Conservation (phyloP, 2,888 invertebrate genomes). For the Papilio gigon region DNA sequence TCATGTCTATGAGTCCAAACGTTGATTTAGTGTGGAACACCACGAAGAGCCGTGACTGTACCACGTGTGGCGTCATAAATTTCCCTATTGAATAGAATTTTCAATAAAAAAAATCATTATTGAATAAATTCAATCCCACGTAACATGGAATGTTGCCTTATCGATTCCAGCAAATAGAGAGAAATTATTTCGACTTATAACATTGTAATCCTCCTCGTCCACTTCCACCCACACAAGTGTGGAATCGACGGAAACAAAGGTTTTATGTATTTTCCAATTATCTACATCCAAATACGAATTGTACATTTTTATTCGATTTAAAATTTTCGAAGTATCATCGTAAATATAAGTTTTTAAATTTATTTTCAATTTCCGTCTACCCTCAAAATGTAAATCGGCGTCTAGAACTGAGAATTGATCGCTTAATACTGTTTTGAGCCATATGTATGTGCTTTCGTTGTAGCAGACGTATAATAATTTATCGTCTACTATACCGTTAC, state of each 20-base stretch:
- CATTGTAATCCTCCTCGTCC: constrained; percentile 54
- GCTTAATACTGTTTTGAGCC: constrained; percentile 48
- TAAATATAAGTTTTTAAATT: constrained; percentile 52
- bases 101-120: not conserved
- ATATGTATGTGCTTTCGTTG: constrained; percentile 50
- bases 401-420: constrained; percentile 44
- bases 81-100: not conserved
- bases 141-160: constrained; percentile 53
- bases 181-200: constrained; percentile 53
- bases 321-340: constrained; percentile 48
- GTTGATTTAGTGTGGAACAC: too few relatives aligned
- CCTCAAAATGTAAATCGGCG: constrained; percentile 26
- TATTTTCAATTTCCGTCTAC: constrained; percentile 50
- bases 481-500: constrained; percentile 60
- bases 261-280: constrained; percentile 53
- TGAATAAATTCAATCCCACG: constrained; percentile 48
- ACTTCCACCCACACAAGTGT: constrained; percentile 50
- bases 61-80: too few relatives aligned
- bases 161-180: constrained; percentile 60
- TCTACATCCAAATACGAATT: constrained; percentile 54
- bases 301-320: constrained; percentile 55
- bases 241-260: constrained; percentile 43
- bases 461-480: constrained; percentile 60
- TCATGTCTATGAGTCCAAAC: too few relatives aligned
- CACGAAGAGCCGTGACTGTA: too few relatives aligned